Evolutionary conservation across 1,140 invertebrate species (phyloP), one percentile per base, ranked within the genome.

Genomic region (Schlechtendalia chinensis): DNA sequence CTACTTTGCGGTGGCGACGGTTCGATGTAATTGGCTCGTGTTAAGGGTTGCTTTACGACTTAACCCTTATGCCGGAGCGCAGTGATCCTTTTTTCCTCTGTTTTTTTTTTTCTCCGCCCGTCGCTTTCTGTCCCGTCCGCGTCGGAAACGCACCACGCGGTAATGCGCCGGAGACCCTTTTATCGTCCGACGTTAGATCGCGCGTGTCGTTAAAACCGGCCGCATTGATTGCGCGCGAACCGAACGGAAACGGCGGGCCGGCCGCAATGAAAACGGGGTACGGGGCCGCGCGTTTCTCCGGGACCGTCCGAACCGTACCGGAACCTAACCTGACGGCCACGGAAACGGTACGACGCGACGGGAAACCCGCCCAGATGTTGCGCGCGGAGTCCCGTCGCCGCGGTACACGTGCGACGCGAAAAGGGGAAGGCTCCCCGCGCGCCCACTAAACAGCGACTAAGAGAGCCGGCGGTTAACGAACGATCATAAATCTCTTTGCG

Each of bases 1-100:
- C 75, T 79, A 79, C 75, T 79, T 79, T 79, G 75, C 56, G 75
- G 75, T 79, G 75, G 75, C 75, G 47, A 79, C 75, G 75, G 58
- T 79, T 79, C 75, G 75, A 79, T 79, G 75, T 79, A 79, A 79
- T 79, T 79, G 75, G 75, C 58, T 61, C 75, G 75, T 79, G 75
- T 79, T 79, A 79, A 79, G 75, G 75, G 75, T 79, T 79, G 75
- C 75, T 79, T 79, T 79, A 79, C 75, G 75, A 79, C 75, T 79
- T 79, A 79, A 79, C 75, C 75, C 75, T 79, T 79, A 63, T 79
- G 58, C 58, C 58, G 24, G 56, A 29, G 39, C 6, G 58, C 56
- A 39, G n/a, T 29, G 75, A 79, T 79, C 75, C 56, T 79, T 79
- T 79, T 79, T 47, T 79, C 16, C n/a, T 61, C 53, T n/a, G n/a